A percentile compares a stretch with the other conserved stretches of the same genome.
These are phyloP conservation scores for Saccostrea glomerata DNA, from an alignment of 1,140 invertebrate genomes.

Conservation along the genomic window DNA sequence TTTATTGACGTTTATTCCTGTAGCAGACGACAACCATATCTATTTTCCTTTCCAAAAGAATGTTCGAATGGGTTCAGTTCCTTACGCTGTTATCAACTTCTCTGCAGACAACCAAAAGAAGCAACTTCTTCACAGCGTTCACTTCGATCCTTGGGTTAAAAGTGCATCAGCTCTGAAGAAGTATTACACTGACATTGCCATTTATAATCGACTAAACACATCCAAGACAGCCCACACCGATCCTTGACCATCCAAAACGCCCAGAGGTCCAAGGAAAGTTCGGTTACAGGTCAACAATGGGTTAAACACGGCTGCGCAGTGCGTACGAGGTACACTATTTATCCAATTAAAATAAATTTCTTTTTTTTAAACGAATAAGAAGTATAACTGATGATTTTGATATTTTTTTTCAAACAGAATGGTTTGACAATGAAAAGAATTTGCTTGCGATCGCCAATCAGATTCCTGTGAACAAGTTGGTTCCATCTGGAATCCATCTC, in stretches of 20 bases:
- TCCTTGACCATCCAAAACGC: not conserved
- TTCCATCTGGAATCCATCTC: not conserved
- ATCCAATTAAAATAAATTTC: too few species aligned
- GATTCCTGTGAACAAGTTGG: not conserved
- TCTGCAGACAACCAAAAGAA: not conserved
- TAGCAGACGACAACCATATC: not conserved
- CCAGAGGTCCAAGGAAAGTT: not conserved
- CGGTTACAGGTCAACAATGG: not conserved
- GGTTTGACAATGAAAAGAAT: not conserved
- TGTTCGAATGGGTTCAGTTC: not conserved
- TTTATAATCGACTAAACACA: not conserved
- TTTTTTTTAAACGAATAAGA: too few species aligned
- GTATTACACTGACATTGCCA: not conserved
- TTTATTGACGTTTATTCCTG: not conserved
- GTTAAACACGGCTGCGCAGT: not conserved
- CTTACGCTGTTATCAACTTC: not conserved
- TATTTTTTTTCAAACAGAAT: not conserved
- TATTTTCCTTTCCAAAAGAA: not conserved
- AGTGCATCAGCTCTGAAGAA: not conserved
- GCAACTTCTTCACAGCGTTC: not conserved
- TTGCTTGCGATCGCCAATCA: not conserved
- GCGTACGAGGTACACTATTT: not conserved
- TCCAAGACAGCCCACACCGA: not conserved
- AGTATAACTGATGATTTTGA: not conserved
- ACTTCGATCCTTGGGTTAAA: not conserved